A percentile compares a stretch with the other conserved stretches of the same genome.
phyloP scores from a whole-genome alignment of 2,888 invertebrate species.

The Brachyopa scutellaris region DNA sequence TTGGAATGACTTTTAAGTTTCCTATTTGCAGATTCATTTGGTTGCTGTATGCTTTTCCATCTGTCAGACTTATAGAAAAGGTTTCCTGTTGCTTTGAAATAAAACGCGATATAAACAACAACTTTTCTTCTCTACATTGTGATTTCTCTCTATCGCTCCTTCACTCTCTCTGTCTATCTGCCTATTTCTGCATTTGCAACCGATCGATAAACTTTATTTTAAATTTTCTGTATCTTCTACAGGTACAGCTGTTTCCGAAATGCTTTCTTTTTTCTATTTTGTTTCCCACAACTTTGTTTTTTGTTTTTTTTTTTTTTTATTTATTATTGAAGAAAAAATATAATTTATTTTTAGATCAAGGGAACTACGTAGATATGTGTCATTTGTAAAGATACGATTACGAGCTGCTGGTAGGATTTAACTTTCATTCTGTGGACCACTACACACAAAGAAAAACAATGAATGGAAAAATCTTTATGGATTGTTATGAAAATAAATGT shows the following conservation, averaged over 20 bases:
- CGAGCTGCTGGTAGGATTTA: constrained; percentile 10
- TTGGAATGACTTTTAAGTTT: not conserved
- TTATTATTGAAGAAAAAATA: constrained; percentile 13
- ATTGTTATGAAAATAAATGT: constrained; percentile 13
- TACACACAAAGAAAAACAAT: not conserved
- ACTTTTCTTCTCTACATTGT: not conserved
- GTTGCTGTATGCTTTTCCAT: no score
- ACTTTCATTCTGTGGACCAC: not conserved
- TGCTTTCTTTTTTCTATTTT: not conserved
- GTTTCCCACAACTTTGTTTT: not conserved
- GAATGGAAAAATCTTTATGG: not conserved
- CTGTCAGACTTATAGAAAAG: not conserved
- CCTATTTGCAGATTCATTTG: no score
- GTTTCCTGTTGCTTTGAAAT: constrained; percentile 19
- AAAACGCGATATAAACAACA: constrained; percentile 12
- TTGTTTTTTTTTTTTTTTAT: not conserved
- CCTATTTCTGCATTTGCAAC: constrained; percentile 10
- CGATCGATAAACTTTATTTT: constrained; percentile 19
- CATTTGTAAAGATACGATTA: constrained; percentile 17
- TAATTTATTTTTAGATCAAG: constrained; percentile 51
- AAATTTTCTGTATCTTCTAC: constrained; percentile 7
- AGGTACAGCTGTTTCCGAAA: constrained; percentile 15
- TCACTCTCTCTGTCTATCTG: not conserved
- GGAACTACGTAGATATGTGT: constrained; percentile 23
- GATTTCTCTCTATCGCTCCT: not conserved